A percentile compares a stretch with the other conserved stretches of the same genome.
phyloP scores from a whole-genome alignment of 2,888 invertebrate species.

The Eurytoma adleriae region DNA sequence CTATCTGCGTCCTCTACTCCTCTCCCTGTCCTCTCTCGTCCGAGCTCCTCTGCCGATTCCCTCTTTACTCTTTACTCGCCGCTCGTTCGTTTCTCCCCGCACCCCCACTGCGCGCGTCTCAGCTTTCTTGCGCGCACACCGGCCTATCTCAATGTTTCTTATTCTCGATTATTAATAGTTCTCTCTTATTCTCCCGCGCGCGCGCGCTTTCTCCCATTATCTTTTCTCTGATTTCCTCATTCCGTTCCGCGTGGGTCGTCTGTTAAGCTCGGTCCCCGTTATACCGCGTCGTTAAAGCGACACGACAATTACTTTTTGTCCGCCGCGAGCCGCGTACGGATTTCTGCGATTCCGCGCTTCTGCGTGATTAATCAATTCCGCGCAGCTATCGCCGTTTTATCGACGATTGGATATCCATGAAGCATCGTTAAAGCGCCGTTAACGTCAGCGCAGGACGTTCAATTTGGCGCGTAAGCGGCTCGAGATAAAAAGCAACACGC shows the following conservation, averaged over 20 bases:
- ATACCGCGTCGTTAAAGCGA: neutral
- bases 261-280: neutral
- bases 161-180: conserved; percentile 36
- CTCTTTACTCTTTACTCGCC: too few species aligned
- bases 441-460: neutral
- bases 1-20: neutral
- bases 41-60: neutral
- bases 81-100: neutral
- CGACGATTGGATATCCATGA: neutral
- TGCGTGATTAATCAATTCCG: neutral
- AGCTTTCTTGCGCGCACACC: neutral
- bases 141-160: neutral
- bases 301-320: neutral
- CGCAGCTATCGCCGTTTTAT: too few species aligned
- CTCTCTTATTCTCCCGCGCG: neutral
- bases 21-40: neutral
- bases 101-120: neutral
- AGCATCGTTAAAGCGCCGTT: neutral
- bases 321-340: neutral
- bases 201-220: conserved; percentile 12
- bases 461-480: neutral
- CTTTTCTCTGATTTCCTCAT: conserved; percentile 30
- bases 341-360: neutral
- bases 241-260: neutral
- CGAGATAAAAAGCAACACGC: neutral